Conservation (phyloP, 1,140 invertebrate genomes). For the Meteorus sp. region DNA sequence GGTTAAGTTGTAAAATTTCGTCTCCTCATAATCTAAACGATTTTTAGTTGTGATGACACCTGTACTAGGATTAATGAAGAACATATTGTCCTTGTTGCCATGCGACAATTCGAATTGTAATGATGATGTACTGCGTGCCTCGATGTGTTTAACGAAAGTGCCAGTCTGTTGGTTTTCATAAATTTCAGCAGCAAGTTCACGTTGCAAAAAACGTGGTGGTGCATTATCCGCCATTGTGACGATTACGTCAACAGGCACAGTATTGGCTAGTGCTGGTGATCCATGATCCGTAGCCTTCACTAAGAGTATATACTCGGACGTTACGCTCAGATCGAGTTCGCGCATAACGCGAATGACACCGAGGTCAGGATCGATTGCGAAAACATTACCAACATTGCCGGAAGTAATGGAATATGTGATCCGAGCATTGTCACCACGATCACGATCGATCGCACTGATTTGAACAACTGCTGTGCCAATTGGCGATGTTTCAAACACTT, state of each 20-base stretch:
- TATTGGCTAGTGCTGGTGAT: slow-evolving; percentile 71
- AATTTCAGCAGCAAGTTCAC: slow-evolving; percentile 75
- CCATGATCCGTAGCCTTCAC: slow-evolving; percentile 84
- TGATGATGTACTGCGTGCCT: slow-evolving; percentile 77
- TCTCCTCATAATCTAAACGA: slow-evolving; percentile 78
- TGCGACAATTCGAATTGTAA: slow-evolving; percentile 80
- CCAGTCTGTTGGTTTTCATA: slow-evolving; percentile 82
- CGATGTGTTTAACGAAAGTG: slow-evolving; percentile 75
- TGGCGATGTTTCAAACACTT: slow-evolving; percentile 75
- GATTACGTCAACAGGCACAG: slow-evolving; percentile 81
- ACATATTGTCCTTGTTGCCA: slow-evolving; percentile 75
- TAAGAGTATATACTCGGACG: slow-evolving; percentile 78
- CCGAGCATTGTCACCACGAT: slow-evolving; percentile 79
- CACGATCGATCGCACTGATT: slow-evolving; percentile 76
- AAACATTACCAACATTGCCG: slow-evolving; percentile 83
- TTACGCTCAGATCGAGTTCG: slow-evolving; percentile 70
- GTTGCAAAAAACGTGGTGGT: slow-evolving; percentile 74
- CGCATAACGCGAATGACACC: slow-evolving; percentile 77
- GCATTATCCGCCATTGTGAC: slow-evolving; percentile 88
- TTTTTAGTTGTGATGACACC: slow-evolving; percentile 76
- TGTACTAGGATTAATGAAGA: slow-evolving; percentile 83
- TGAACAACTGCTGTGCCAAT: slow-evolving; percentile 73
- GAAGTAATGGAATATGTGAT: slow-evolving; percentile 80
- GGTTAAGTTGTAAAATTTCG: slow-evolving; percentile 79
- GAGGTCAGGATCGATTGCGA: slow-evolving; percentile 75